Evolutionary conservation across 1,140 invertebrate species (phyloP).

Genomic region (Apis florea): DNA sequence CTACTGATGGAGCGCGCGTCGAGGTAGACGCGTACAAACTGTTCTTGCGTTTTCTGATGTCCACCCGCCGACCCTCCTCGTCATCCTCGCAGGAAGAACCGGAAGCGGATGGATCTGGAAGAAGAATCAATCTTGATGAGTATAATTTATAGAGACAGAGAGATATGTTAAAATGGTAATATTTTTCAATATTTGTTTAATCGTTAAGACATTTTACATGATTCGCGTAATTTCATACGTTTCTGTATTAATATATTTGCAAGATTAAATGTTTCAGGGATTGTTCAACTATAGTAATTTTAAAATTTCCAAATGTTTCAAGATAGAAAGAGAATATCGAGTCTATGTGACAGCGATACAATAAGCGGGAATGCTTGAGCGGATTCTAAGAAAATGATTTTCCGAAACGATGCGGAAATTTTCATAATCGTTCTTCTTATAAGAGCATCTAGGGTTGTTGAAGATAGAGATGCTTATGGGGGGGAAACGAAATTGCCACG

Average conservation of each 20-base stretch:
- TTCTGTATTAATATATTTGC: too few relatives aligned
- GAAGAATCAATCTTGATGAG: too few relatives aligned
- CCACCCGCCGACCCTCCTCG: conserved; percentile 60
- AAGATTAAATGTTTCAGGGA: too few relatives aligned
- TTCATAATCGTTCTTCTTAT: conserved; percentile 66
- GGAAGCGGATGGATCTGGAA: conserved; percentile 75
- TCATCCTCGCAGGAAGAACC: conserved; percentile 75
- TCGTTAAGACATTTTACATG: too few relatives aligned
- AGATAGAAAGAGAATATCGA: too few relatives aligned
- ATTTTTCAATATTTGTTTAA: too few relatives aligned
- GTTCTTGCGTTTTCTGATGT: conserved; percentile 64
- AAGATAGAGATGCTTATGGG: conserved; percentile 51
- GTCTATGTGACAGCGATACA: neutral
- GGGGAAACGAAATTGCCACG: conserved; percentile 64
- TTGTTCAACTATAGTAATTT: too few relatives aligned
- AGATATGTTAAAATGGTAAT: too few relatives aligned
- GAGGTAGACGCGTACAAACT: conserved; percentile 58
- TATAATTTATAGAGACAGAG: neutral
- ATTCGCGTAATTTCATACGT: too few relatives aligned
- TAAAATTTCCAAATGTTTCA: too few relatives aligned
- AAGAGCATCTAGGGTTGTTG: conserved; percentile 21
- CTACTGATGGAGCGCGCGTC: conserved; percentile 37
- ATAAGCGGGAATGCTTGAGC: neutral
- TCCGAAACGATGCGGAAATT: conserved; percentile 63
- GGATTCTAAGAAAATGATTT: conserved; percentile 40